Evolutionary conservation across 1,140 invertebrate genomes (phyloP).

Genomic region (Nephotettix cincticeps): DNA sequence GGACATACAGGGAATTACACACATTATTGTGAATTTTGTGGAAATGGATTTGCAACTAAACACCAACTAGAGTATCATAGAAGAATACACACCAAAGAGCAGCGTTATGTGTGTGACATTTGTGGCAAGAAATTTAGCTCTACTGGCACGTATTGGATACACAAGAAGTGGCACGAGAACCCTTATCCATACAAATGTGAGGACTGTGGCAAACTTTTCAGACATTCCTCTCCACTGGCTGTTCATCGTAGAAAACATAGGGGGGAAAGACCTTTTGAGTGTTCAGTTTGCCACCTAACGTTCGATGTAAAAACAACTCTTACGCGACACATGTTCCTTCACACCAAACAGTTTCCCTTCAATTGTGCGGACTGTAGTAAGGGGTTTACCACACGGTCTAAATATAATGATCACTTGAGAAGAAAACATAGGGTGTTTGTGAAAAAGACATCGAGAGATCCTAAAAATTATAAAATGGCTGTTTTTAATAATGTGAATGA

Average conservation of each 20-base stretch:
- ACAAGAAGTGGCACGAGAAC: constrained; percentile 40
- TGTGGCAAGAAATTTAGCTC: constrained; percentile 38
- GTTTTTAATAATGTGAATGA: not conserved
- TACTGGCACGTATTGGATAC: constrained; percentile 39
- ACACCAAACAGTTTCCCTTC: constrained; percentile 37
- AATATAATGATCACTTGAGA: constrained; percentile 34
- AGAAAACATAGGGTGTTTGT: constrained; percentile 26
- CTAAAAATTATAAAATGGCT: constrained; percentile 34
- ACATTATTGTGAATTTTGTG: constrained; percentile 38
- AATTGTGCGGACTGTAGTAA: constrained; percentile 36
- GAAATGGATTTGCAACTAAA: constrained; percentile 35
- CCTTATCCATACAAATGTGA: constrained; percentile 41
- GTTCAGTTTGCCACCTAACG: constrained; percentile 72
- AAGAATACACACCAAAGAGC: constrained; percentile 37
- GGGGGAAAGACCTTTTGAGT: constrained; percentile 72
- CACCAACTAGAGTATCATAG: constrained; percentile 37
- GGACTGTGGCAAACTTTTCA: constrained; percentile 36
- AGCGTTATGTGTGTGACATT: constrained; percentile 37
- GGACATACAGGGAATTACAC: constrained; percentile 38
- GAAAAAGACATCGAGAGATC: not conserved
- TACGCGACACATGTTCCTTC: constrained; percentile 37
- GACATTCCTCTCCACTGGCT: constrained; percentile 37
- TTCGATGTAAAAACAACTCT: constrained; percentile 51
- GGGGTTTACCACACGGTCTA: constrained; percentile 37
- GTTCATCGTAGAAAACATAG: constrained; percentile 60